A percentile compares a stretch with the other conserved stretches of the same genome.
These are phyloP conservation scores for Zosterops pallidus DNA, from an alignment of 2,113 vertebrate species.

Conservation along the genomic window DNA sequence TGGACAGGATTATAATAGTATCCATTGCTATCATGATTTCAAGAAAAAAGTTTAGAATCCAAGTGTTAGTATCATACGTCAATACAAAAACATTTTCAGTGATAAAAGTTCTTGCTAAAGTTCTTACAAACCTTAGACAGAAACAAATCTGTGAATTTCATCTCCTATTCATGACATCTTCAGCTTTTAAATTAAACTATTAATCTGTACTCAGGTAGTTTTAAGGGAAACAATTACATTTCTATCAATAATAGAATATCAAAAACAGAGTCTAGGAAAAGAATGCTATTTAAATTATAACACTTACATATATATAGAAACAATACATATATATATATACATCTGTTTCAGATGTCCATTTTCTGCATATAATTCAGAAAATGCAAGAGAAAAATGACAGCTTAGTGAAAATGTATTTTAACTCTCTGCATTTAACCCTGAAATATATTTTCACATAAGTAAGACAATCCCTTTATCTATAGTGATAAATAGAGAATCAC, in stretches of 20 bases:
- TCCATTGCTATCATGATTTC: neutral
- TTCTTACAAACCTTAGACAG: neutral
- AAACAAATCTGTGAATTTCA: neutral
- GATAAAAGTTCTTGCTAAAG: neutral
- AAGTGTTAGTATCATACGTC: neutral
- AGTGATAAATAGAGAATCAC: neutral
- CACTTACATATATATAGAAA: fast-evolving
- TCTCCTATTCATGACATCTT: neutral
- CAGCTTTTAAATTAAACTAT: neutral
- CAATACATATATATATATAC: neutral
- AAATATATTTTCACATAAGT: neutral
- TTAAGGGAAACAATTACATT: neutral
- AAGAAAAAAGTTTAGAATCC: neutral
- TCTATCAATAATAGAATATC: neutral
- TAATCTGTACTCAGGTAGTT: neutral
- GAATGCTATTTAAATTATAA: neutral
- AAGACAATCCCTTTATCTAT: neutral
- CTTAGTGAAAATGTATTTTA: neutral
- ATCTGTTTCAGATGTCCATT: neutral
- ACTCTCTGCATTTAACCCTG: neutral
- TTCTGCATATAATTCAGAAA: neutral
- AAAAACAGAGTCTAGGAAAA: neutral
- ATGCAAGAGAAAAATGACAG: neutral
- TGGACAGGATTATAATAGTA: neutral
- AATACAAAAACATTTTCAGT: neutral